Conservation (phyloP, 2,113 vertebrate genomes). For the Notothenia coriiceps region DNA sequence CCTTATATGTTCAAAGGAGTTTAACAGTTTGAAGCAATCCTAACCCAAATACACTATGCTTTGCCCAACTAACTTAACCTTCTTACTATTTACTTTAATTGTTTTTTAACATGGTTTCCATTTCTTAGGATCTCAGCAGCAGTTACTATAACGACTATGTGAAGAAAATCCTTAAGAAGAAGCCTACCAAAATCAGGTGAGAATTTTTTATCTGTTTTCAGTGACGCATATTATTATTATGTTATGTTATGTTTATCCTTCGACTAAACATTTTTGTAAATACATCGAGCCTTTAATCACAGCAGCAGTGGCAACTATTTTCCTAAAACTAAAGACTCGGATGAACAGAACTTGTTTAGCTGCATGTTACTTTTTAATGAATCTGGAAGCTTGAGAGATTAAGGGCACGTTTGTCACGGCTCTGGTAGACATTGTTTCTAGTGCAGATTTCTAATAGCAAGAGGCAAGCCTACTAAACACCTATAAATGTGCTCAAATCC, state of each 20-base stretch:
- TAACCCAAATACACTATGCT: neutral
- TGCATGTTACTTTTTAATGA: neutral
- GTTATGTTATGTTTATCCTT: neutral
- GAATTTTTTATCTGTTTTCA: slow-evolving; percentile 36
- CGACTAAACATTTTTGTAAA: neutral
- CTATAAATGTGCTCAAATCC: neutral
- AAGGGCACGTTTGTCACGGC: neutral
- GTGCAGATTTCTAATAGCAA: neutral
- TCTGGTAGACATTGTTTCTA: neutral
- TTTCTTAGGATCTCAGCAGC: slow-evolving; percentile 80
- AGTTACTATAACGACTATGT: slow-evolving; percentile 89
- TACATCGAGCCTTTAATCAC: neutral
- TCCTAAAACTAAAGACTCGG: neutral
- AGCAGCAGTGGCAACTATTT: neutral
- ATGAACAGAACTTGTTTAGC: neutral
- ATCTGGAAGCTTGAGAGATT: neutral
- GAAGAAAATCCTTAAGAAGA: slow-evolving; percentile 86
- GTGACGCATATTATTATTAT: neutral
- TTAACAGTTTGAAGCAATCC: neutral
- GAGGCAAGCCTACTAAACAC: neutral
- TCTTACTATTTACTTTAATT: neutral
- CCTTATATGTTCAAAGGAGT: neutral
- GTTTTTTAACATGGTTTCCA: neutral
- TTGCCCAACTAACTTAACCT: neutral
- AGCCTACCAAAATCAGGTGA: slow-evolving; percentile 72